Evolutionary conservation across 2,888 invertebrate genomes (phyloP), one percentile per base, ranked within the genome.

Genomic region (Nymphalis urticae): DNA sequence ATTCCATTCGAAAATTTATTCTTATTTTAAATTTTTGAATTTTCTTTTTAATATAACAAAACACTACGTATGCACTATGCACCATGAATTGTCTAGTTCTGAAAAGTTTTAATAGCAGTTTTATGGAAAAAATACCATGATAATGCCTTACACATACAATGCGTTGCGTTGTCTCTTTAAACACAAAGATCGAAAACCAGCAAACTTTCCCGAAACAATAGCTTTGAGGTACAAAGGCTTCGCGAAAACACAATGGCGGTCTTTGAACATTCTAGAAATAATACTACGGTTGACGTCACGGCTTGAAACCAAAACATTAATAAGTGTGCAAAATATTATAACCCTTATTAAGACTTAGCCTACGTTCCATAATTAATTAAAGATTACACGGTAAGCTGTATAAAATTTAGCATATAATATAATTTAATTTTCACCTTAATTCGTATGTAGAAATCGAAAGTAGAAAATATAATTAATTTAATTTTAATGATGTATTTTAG

Each of bases 191-290:
- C 65, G 64, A 65, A 66, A 71, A 66, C 59, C 54, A 66, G 72
- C 68, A 71, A 70, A 72, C 68, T 70, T 62, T 71, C 53, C 27
- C 53, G 54, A 66, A 73, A 75, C 75, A 75, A 75, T 72, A 71
- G 75, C 69, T 70, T 68, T 70, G 71, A 66, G 66, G 54, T 53
- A 73, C 73, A 71, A 73, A 71, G 64, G 60, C 56, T 48, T 66
- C 16, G 21, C 3, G 21, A 65, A 66, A 48, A 63, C 21, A 68
- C 65, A 69, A 69, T 62, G 56, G 56, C 58, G 36, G 16, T 36
- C 61, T 56, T 56, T 32, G 65, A 53, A 71, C 62, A 62, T 65
- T 63, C 65, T 65, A 65, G 62, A 62, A 71, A 62, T 64, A 60
- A 58, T 66, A 62, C 19, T 50, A 17, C 50, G 50, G 50, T n/a